phyloP scores from a whole-genome alignment of 2,797 vertebrate species.

The Sebastiscus tertius region DNA sequence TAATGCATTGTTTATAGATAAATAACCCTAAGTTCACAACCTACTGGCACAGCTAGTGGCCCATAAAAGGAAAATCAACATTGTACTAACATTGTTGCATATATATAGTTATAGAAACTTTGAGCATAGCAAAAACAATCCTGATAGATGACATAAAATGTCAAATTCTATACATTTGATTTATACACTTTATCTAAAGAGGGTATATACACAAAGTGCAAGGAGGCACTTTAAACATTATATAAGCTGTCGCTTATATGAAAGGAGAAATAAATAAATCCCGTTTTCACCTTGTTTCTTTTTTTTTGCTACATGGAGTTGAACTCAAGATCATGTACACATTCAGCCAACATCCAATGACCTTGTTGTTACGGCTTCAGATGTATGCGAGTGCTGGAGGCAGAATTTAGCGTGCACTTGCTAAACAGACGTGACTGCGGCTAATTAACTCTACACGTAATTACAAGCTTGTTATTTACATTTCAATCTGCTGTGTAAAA shows the following conservation, averaged over 20 bases:
- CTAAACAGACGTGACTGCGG: conserved; percentile 41
- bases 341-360: conserved; percentile 64
- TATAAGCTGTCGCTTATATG: conserved; percentile 81
- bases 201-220: conserved; percentile 91
- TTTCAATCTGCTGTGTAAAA: conserved; percentile 26
- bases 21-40: conserved; percentile 41
- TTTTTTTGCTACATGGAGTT: conserved; percentile 48
- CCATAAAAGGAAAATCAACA: conserved; percentile 17
- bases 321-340: conserved; percentile 67
- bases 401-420: conserved; percentile 40
- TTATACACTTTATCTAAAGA: conserved; percentile 75
- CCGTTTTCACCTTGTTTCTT: conserved; percentile 61
- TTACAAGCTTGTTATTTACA: conserved; percentile 37
- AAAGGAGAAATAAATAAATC: conserved; percentile 69
- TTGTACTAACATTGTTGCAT: conserved; percentile 47
- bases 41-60: conserved; percentile 40
- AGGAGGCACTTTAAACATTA: conserved; percentile 91
- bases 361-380: conserved; percentile 50
- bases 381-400: conserved; percentile 43
- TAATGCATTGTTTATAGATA: conserved; percentile 10
- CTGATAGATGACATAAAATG: conserved; percentile 66
- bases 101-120: conserved; percentile 60
- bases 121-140: conserved; percentile 69
- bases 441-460: conserved; percentile 33
- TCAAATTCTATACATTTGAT: conserved; percentile 79